Conservation (phyloP, 2,113 vertebrate species). For the Sylvietta virens region DNA sequence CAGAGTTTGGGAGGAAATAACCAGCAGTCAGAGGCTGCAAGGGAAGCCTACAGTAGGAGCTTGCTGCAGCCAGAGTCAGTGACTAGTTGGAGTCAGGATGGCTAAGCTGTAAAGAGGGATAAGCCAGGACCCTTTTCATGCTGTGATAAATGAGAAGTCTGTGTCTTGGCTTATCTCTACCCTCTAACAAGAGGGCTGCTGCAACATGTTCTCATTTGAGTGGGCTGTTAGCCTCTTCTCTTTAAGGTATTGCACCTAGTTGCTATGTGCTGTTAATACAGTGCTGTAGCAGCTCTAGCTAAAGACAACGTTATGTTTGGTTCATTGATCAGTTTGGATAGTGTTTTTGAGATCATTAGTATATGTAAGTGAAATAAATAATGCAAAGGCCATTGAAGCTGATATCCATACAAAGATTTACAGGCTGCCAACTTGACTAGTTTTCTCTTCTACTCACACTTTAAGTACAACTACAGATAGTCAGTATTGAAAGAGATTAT, state of each 20-base stretch:
- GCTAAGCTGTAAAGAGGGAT: not conserved
- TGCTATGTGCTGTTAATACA: not conserved
- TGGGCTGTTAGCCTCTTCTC: not conserved
- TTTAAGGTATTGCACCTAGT: not conserved
- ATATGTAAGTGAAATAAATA: not conserved
- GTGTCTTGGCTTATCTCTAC: not conserved
- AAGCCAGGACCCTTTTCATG: not conserved
- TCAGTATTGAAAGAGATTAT: not conserved
- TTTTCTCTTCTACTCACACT: not conserved
- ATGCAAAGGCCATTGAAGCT: not conserved
- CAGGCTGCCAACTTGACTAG: not conserved
- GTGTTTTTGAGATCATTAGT: not conserved
- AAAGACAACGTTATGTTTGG: not conserved
- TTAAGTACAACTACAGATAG: not conserved
- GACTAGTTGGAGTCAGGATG: not conserved
- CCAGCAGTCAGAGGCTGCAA: not conserved
- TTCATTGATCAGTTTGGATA: not conserved
- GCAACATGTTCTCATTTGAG: not conserved
- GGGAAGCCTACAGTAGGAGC: not conserved
- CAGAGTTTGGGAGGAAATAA: not conserved
- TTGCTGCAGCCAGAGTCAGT: not conserved
- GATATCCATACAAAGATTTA: not conserved
- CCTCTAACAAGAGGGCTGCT: not conserved
- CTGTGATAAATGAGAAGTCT: not conserved
- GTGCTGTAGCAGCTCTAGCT: not conserved